phyloP scores from a whole-genome alignment of 2,113 vertebrate genomes.

The Gadus macrocephalus region DNA sequence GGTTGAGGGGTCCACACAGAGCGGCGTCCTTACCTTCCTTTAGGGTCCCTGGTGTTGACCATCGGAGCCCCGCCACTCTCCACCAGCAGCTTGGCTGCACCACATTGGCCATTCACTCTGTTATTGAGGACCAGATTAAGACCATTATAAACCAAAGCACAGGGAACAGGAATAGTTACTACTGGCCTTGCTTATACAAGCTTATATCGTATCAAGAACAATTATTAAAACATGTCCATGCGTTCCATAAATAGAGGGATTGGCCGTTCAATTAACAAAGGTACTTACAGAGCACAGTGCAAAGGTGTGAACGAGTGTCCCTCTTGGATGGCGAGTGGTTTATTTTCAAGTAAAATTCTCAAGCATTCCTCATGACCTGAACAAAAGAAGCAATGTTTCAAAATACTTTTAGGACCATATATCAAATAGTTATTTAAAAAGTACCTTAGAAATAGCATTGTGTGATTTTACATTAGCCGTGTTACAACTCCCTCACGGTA shows the following conservation, averaged over 20 bases:
- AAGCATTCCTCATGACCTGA: conserved; percentile 93
- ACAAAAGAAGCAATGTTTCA: neutral
- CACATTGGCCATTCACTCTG: conserved; percentile 91
- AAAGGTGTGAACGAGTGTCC: conserved; percentile 91
- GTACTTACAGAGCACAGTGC: conserved; percentile 97
- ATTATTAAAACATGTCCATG: neutral
- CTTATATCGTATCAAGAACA: neutral
- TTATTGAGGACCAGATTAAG: neutral
- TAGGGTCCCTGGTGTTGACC: conserved; percentile 86
- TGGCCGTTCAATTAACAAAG: neutral
- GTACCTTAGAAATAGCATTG: no score
- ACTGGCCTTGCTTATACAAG: neutral
- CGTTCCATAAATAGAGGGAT: neutral
- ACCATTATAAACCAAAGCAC: neutral
- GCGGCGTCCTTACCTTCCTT: conserved; percentile 85
- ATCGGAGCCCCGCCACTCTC: conserved; percentile 85
- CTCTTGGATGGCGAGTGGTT: conserved; percentile 85
- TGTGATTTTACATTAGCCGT: no score
- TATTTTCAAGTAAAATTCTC: conserved; percentile 96
- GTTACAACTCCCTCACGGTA: no score
- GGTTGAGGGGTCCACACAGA: neutral
- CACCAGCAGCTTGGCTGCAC: conserved; percentile 86
- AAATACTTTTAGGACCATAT: no score
- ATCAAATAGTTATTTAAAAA: no score
- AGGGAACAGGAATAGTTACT: neutral